Evolutionary conservation across 2,113 vertebrate species (phyloP), one percentile per base, ranked within the genome.

Genomic region (Apteryx mantelli): DNA sequence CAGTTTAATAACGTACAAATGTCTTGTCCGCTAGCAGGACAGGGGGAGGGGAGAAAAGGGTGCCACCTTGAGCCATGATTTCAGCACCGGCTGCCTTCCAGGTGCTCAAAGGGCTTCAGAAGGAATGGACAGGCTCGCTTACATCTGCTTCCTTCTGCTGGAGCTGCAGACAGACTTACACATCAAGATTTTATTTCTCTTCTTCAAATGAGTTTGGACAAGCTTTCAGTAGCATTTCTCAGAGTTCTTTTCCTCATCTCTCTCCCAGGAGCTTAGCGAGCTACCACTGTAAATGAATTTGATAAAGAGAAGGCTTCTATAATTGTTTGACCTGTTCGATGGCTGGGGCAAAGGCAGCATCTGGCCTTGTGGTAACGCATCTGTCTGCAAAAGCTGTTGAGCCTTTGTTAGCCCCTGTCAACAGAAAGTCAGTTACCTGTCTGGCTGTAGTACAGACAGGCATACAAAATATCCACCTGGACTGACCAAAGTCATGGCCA

Each of bases 21-120:
- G 71, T 55, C 79, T 78, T 8, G 81, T 19, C 32, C 56, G 84
- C 2, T 11, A 28, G 82, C 26, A n/a, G 95, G 92, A 88, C 95
- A 84, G 91, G 90, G 50, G 71, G 50, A 78, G 83, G 82, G 91
- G 87, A 86, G 82, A 69, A 9, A 34, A 71, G 71, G 91, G 73
- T 73, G 80, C 91, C 1, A 85, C 80, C 85, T 90, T 32, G 1
- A 96, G 89, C 88, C 94, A 14, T 82, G 75, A 71, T 86, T 96
- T 7, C 91, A 94, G 92, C 61, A 4, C 91, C 97, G 96, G 97
- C 96, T 91, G 84, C 96, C 82, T 94, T 93, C 96, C 96, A 96
- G 95, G 71, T 88, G 22, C 91, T 86, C 73, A 5, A 55, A 75
- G 85, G 86, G 83, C 94, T 70, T 36, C 95, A 74, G 82, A 52